Conservation (phyloP, 2,797 vertebrate genomes). For the Oreortyx pictus region DNA sequence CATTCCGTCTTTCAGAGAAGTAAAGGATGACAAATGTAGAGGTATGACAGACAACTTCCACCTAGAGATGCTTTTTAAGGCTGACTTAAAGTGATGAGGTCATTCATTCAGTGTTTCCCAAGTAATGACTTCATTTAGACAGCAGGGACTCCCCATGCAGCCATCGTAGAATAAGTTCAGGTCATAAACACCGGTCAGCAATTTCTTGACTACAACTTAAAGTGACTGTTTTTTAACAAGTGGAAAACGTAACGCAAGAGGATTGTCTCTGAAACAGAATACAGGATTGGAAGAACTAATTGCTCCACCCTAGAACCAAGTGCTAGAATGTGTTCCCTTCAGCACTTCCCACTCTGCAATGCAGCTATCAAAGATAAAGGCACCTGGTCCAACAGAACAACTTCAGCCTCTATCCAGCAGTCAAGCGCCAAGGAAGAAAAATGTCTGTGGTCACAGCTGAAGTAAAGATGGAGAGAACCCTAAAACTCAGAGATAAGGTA, state of each 20-base stretch:
- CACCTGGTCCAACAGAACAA: not conserved
- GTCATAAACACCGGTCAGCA: not conserved
- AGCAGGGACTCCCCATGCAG: not conserved
- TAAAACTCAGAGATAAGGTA: not conserved
- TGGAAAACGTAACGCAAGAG: not conserved
- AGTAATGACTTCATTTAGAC: constrained; percentile 3
- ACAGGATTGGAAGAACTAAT: not conserved
- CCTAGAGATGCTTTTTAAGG: not conserved
- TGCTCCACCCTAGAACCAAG: not conserved
- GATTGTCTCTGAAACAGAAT: not conserved
- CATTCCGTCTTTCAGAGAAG: not conserved
- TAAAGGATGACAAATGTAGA: constrained; percentile 7
- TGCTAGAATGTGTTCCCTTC: not conserved
- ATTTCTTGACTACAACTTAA: not conserved
- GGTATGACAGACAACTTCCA: not conserved
- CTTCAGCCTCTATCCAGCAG: not conserved
- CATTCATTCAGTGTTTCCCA: not conserved
- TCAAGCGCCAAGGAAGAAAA: not conserved
- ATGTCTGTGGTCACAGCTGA: not conserved
- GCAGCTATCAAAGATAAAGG: not conserved
- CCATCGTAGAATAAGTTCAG: not conserved
- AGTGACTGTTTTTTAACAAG: not conserved
- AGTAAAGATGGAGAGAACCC: not conserved
- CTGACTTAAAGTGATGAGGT: constrained; percentile 11
- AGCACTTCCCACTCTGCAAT: not conserved